Base-by-base conservation (phyloP, 2,797 vertebrate species). In the Acrocephalus scirpaceus region DNA sequence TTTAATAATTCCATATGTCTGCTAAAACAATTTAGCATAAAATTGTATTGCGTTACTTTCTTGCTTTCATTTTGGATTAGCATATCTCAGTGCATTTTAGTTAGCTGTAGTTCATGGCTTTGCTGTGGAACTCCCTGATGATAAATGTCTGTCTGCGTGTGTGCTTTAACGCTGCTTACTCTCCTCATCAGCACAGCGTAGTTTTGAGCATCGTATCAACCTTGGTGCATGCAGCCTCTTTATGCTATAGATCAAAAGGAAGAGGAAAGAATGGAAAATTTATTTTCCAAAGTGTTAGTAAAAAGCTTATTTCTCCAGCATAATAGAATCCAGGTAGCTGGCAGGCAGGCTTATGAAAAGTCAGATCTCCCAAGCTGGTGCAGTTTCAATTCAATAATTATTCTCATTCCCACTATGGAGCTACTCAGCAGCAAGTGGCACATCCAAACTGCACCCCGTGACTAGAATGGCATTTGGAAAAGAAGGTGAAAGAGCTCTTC, bases 241-340 rank as follows among this genome's bases (percentile, higher is more conserved):
- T 95, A 54, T 82, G 79, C 34, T 70, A 9, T 6, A 79, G 58
- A 96, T 95, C 62, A 96, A 96, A 97, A 97, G 88, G 57, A 93
- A 93, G 85, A 93, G 76, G 69, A 97, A 87, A 94, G 34, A 92
- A 69, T 84, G 66, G 93, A 32, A 88, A 86, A 82, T 78, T 92
- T 94, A 67, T 96, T 97, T 97, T 87, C 72, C 73, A 78, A 92
- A 88, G 51, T 79, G 64, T 94, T 92, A 93, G 84, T 40, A 79
- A 88, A 94, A 94, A 90, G 67, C 58, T 91, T 95, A 82, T 97
- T 97, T 97, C 75, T 57, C 69, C 64, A 79, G 83, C 80, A 95
- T 91, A 95, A 95, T 80, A 71, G 88, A 92, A 86, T 90, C 66
- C 54, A 81, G 75, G 70, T 86, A 94, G 86, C 92, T 95, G 93